A percentile compares a stretch with the other conserved stretches of the same genome.
These are phyloP conservation scores for Thermophis baileyi DNA, from an alignment of 2,113 vertebrate genomes.

Conservation along the genomic window DNA sequence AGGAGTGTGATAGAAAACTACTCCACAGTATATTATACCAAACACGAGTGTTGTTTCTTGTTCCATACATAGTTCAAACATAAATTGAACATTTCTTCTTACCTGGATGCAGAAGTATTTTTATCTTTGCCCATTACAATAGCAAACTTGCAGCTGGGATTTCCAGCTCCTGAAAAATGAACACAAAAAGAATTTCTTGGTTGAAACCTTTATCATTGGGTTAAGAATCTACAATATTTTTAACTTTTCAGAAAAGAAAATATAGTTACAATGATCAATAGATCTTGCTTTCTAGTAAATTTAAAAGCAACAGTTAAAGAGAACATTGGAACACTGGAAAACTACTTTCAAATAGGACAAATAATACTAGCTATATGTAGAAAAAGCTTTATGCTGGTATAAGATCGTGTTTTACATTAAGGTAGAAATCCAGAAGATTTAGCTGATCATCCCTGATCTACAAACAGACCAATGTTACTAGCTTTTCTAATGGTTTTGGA, in stretches of 20 bases:
- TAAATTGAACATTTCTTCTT: slow-evolving; percentile 25
- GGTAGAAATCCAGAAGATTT: not conserved
- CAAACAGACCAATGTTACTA: not conserved
- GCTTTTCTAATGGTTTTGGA: not conserved
- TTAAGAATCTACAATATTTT: too few species aligned
- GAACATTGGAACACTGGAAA: not conserved
- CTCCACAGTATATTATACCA: not conserved
- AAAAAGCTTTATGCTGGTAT: not conserved
- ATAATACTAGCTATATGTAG: not conserved
- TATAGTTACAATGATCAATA: not conserved
- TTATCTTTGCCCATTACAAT: slow-evolving; percentile 86
- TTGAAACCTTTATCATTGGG: not conserved
- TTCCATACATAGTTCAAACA: not conserved
- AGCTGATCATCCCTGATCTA: not conserved
- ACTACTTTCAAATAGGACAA: not conserved
- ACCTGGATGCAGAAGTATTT: slow-evolving; percentile 72
- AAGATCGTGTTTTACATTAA: not conserved
- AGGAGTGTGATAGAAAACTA: not conserved
- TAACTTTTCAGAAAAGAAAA: not conserved
- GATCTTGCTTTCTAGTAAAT: not conserved
- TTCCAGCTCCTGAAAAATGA: slow-evolving; percentile 81
- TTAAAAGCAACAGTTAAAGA: not conserved
- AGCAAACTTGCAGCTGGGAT: slow-evolving; percentile 82
- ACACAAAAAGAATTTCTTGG: slow-evolving; percentile 18
- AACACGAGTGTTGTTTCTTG: not conserved